phyloP scores from a whole-genome alignment of 2,888 invertebrate genomes.

The Azorinus chamasolen region DNA sequence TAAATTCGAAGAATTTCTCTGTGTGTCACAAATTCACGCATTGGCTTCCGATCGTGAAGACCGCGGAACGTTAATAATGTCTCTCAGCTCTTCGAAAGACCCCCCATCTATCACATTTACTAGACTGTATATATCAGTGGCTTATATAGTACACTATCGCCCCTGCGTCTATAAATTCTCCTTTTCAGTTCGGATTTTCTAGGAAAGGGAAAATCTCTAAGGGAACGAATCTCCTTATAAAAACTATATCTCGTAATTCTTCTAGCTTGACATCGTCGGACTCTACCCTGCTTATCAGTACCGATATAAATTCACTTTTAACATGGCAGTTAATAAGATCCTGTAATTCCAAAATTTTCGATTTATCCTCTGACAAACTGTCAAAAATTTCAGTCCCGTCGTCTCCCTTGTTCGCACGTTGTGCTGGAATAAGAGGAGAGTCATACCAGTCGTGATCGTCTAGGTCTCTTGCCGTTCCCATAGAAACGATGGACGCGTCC shows the following conservation, averaged over 20 bases:
- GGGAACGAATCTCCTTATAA: not conserved
- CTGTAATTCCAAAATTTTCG: not conserved
- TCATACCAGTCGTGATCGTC: too few species aligned
- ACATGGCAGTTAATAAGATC: not conserved
- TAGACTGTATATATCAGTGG: constrained; percentile 1
- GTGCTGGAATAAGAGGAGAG: too few species aligned
- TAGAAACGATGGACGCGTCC: too few species aligned
- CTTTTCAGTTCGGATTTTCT: not conserved
- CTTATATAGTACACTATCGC: not conserved
- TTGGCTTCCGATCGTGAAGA: too few species aligned
- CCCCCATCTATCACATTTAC: not conserved
- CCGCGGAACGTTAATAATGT: constrained; percentile 1
- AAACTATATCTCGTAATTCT: not conserved
- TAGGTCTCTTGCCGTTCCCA: too few species aligned
- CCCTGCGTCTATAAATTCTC: not conserved
- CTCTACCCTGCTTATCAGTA: not conserved
- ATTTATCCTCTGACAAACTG: too few species aligned
- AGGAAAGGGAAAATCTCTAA: not conserved
- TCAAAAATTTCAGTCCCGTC: too few species aligned
- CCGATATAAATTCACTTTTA: constrained; percentile 1
- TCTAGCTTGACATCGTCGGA: not conserved
- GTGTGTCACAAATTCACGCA: too few species aligned
- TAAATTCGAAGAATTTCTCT: too few species aligned
- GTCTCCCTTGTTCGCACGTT: too few species aligned
- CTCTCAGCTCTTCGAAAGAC: not conserved